Evolutionary conservation across 35 echinoderm and acorn worm species (phyloP), one percentile per base, ranked within the genome.

Genomic region (Strongylocentrotus purpuratus): DNA sequence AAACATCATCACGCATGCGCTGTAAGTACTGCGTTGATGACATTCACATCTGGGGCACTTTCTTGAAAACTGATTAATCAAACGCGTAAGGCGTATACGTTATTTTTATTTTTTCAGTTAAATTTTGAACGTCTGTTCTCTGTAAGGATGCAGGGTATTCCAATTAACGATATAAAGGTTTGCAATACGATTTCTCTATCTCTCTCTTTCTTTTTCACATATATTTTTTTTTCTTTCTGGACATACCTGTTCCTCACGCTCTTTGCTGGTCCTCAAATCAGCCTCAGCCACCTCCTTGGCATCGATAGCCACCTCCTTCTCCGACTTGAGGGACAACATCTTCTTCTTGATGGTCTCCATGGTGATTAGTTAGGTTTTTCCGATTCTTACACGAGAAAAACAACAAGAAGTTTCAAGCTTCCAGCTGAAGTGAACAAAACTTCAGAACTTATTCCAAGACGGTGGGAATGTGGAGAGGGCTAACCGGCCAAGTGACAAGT

Each of bases 261-360:
- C 96, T 10, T 91, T 92, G 85, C 92, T 94, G 2, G 95, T 46
- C 85, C 95, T 95, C 96, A 95, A 95, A 52, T 95, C 95, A 9
- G 92, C 55, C 58, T 97, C 96, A 20, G 96, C 96, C 86, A 86
- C 88, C 92, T 97, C 96, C 92, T 95, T 97, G 32, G 95, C 92
- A 88, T 97, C 96, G 31, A 97, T 47, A 31, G 96, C 96, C 88
- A 88, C 88, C 55, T 97, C 96, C 92, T 95, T 97, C 95, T 97
- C 96, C 65, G 60, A 14, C 94, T 97, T 97, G 20, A 97, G 61
- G 91, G 95, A 86, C 55, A 95, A 65, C 96, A 97, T 97, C 96
- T 97, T 97, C 95, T 97, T 97, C 95, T 97, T 97, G 95, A 97
- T 97, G 96, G 94, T 95, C 86, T 97, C 96, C 96, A 97, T 97